Conservation (phyloP, 2,888 invertebrate species). For the Nysson spinosus region DNA sequence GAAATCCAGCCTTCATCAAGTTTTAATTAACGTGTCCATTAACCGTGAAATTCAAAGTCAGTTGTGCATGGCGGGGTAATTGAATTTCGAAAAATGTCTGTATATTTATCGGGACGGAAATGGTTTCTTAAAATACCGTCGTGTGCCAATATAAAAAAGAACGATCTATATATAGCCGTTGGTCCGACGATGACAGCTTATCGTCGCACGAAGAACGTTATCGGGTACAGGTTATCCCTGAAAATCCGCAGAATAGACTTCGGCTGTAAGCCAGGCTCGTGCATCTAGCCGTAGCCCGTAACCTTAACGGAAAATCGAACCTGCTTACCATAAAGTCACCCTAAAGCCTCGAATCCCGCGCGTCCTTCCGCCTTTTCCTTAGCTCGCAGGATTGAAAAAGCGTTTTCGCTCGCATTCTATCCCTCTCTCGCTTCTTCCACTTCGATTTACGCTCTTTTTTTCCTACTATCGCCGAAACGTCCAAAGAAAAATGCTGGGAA, state of each 20-base stretch:
- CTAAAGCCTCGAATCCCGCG: constrained; percentile 69
- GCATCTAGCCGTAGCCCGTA: constrained; percentile 62
- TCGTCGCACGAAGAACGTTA: constrained; percentile 55
- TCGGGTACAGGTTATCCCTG: constrained; percentile 66
- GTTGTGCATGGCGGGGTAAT: background rate
- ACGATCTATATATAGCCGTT: constrained; percentile 39
- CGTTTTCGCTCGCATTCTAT: constrained; percentile 15
- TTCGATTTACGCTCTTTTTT: background rate
- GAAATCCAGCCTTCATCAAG: background rate
- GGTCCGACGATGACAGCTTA: constrained; percentile 51
- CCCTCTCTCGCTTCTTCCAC: constrained; percentile 1
- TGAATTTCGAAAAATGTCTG: background rate
- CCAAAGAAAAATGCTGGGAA: constrained; percentile 4
- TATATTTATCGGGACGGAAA: background rate
- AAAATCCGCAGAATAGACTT: constrained; percentile 68
- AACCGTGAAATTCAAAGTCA: background rate
- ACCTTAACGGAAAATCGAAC: constrained; percentile 76
- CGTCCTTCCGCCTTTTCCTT: constrained; percentile 57
- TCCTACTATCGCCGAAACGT: background rate
- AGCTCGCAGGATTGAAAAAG: constrained; percentile 62
- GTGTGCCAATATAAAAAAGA: constrained; percentile 43
- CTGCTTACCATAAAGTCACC: constrained; percentile 75
- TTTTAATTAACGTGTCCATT: background rate
- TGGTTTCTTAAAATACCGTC: constrained; percentile 26
- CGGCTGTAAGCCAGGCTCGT: constrained; percentile 57